A percentile compares a stretch with the other conserved stretches of the same genome.
Conservation (phyloP, 2,888 invertebrate genomes). For the Laothoe populi region DNA sequence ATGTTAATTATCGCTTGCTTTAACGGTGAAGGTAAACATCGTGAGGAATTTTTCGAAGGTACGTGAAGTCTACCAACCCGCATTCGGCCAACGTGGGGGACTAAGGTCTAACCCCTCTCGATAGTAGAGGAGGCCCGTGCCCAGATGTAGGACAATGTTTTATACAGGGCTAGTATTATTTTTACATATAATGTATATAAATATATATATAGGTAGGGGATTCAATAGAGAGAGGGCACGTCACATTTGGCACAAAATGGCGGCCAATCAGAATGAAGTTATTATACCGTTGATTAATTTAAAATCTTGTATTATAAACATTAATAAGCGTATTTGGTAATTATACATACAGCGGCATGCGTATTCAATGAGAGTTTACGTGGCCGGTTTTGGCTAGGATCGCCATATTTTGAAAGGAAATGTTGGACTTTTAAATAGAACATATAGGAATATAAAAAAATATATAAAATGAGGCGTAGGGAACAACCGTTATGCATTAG, state of each 20-base stretch:
- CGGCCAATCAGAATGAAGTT: conserved; percentile 57
- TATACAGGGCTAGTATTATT: too few species aligned
- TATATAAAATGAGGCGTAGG: neutral
- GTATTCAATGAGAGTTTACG: conserved; percentile 42
- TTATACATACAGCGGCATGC: conserved; percentile 60
- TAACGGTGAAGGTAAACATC: too few species aligned
- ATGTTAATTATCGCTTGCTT: too few species aligned
- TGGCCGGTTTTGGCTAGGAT: conserved; percentile 29
- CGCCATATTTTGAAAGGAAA: conserved; percentile 22
- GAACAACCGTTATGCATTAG: too few species aligned
- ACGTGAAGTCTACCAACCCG: too few species aligned
- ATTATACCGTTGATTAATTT: conserved; percentile 63
- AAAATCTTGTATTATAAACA: conserved; percentile 62
- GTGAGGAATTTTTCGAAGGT: too few species aligned
- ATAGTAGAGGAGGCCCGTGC: too few species aligned
- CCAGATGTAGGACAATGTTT: too few species aligned
- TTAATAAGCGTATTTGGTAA: conserved; percentile 66
- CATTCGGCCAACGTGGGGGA: too few species aligned
- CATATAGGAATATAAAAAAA: too few species aligned
- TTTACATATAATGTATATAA: too few species aligned
- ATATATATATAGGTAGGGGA: neutral
- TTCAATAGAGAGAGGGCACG: conserved; percentile 18
- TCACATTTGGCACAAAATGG: conserved; percentile 43
- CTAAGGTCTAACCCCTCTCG: too few species aligned
- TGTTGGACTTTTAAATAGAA: neutral